These are phyloP conservation scores for Meandrina meandrites DNA, from an alignment of 92 coral and sea anemone genomes.

Conservation along the genomic window DNA sequence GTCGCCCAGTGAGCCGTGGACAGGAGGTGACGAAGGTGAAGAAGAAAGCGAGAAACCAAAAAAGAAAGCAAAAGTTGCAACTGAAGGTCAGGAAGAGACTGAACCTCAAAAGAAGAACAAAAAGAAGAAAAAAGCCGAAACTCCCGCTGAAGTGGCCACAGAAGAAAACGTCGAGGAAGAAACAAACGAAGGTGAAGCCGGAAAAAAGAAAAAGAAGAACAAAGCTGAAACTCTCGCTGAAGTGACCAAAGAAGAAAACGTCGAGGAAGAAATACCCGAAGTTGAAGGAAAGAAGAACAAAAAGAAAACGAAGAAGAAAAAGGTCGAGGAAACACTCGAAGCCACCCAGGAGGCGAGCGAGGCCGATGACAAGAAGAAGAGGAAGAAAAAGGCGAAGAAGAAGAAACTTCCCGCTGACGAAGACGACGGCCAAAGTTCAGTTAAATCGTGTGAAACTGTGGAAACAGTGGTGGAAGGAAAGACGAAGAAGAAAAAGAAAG, in stretches of 20 bases:
- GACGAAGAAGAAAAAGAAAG: slow-evolving; percentile 4
- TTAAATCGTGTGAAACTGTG: neutral
- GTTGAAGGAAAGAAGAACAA: slow-evolving; percentile 7
- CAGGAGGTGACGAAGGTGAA: neutral
- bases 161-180: slow-evolving; percentile 3
- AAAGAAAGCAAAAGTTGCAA: slow-evolving; percentile 11
- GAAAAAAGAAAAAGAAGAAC: slow-evolving; percentile 22
- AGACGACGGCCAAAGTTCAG: slow-evolving; percentile 1
- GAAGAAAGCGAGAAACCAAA: slow-evolving; percentile 9
- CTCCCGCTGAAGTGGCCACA: neutral
- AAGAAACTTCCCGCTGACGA: neutral
- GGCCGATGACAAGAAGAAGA: slow-evolving; percentile 4
- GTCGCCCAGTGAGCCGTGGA: neutral
- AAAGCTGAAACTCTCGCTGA: too few species aligned
- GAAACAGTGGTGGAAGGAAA: slow-evolving; percentile 5
- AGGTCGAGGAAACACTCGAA: neutral
- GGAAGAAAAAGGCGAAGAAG: neutral
- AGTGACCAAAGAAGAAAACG: slow-evolving; percentile 4
- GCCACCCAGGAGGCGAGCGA: neutral
- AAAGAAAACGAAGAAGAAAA: slow-evolving; percentile 18
- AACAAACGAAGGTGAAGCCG: neutral
- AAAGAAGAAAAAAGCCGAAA: neutral
- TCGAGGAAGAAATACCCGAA: neutral
- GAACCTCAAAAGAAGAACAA: neutral
- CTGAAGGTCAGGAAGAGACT: neutral